phyloP scores from a whole-genome alignment of 1,140 invertebrate species.

The Rhagoletis zephyria region DNA sequence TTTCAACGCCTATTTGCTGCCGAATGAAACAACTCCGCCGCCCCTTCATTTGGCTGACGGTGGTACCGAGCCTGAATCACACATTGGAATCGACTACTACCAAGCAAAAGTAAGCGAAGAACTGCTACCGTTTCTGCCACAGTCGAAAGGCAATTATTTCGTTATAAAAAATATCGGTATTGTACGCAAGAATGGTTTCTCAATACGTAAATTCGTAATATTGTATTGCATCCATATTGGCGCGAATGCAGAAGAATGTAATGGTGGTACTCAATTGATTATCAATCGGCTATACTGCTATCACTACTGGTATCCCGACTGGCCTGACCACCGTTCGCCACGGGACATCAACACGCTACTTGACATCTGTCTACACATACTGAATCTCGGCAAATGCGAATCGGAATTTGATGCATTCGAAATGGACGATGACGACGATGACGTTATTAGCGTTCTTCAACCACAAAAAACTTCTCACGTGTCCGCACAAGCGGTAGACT shows the following conservation, averaged over 20 bases:
- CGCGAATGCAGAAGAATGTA: background rate
- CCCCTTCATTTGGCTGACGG: constrained; percentile 21
- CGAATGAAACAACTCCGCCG: background rate
- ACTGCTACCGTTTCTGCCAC: constrained; percentile 59
- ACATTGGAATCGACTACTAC: constrained; percentile 65
- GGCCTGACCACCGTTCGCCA: constrained; percentile 80
- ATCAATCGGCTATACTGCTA: constrained; percentile 74
- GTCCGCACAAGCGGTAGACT: constrained; percentile 61
- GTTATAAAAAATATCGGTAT: constrained; percentile 78
- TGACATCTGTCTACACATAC: constrained; percentile 77
- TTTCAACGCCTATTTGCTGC: constrained; percentile 61
- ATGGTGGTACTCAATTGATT: background rate
- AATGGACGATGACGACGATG: constrained; percentile 56
- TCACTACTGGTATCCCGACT: constrained; percentile 82
- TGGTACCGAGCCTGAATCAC: constrained; percentile 43
- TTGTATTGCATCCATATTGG: constrained; percentile 65
- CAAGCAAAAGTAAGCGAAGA: constrained; percentile 62
- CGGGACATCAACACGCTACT: constrained; percentile 77
- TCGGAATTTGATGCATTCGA: constrained; percentile 66
- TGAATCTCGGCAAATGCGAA: constrained; percentile 72
- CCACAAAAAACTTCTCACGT: constrained; percentile 61
- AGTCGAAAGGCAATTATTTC: constrained; percentile 72
- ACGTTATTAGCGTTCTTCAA: constrained; percentile 35
- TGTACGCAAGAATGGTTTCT: constrained; percentile 78
- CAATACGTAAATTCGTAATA: constrained; percentile 76